Percentiles rank a stretch among this genome's conserved stretches.
Conservation (phyloP, 2,113 vertebrate genomes). For the Cacatua alba region DNA sequence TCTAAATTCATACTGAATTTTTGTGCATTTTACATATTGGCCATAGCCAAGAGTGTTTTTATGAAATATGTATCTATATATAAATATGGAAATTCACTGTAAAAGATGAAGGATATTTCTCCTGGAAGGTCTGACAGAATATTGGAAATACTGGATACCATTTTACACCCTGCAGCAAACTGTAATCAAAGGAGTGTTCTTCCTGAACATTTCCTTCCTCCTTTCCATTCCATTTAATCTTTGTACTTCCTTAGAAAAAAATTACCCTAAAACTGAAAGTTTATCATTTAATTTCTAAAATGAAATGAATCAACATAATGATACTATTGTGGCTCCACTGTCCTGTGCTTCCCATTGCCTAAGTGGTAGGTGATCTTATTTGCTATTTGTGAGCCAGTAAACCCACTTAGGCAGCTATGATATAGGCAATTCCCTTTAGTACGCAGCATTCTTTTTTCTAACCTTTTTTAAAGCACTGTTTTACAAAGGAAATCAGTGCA, state of each 20-base stretch:
- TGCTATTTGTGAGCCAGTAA: not conserved
- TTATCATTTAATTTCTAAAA: not conserved
- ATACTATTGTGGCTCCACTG: not conserved
- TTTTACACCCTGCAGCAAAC: not conserved
- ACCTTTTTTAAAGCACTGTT: not conserved
- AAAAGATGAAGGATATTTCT: not conserved
- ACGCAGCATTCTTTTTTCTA: not conserved
- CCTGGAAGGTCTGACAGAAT: not conserved
- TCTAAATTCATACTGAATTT: not conserved
- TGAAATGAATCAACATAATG: not conserved
- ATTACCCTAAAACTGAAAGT: not conserved
- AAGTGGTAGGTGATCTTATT: constrained; percentile 24
- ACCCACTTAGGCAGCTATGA: not conserved
- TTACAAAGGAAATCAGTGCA: not conserved
- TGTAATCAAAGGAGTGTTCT: not conserved
- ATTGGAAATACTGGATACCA: not conserved
- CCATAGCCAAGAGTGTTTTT: not conserved
- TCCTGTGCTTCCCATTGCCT: not conserved
- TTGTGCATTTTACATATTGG: not conserved
- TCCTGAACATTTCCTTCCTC: not conserved
- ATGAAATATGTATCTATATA: not conserved
- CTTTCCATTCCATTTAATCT: not conserved
- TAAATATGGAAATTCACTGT: not conserved
- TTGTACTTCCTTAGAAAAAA: not conserved
- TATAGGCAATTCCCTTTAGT: constrained; percentile 17